Evolutionary conservation across 1,140 invertebrate genomes (phyloP).

Genomic region (Trichoplusia ni): DNA sequence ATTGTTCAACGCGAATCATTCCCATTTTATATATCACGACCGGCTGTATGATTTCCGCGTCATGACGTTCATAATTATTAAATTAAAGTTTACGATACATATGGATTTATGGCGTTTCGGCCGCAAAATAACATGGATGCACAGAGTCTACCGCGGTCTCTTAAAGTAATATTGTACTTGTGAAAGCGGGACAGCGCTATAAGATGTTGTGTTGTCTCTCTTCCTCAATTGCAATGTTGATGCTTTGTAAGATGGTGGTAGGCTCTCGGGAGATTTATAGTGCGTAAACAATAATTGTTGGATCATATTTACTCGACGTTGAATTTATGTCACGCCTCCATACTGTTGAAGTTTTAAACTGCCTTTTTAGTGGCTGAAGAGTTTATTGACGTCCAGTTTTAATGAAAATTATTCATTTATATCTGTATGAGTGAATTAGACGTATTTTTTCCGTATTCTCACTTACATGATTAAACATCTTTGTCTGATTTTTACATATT

Average conservation of each 20-base stretch:
- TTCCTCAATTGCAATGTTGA: neutral
- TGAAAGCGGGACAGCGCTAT: no score
- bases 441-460: no score
- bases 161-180: no score
- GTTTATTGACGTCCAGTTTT: neutral
- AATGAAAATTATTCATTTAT: neutral
- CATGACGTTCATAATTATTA: slow-evolving; percentile 62
- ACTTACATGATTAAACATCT: no score
- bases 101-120: slow-evolving; percentile 44
- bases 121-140: slow-evolving; percentile 3
- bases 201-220: neutral
- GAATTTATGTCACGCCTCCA: neutral
- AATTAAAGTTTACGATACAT: slow-evolving; percentile 61
- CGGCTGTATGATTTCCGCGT: slow-evolving; percentile 72
- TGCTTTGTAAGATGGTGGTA: no score
- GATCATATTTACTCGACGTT: slow-evolving; percentile 21
- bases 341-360: neutral
- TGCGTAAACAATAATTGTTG: slow-evolving; percentile 31
- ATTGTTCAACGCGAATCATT: slow-evolving; percentile 73
- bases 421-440: no score
- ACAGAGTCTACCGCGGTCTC: no score
- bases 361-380: neutral
- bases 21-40: slow-evolving; percentile 72
- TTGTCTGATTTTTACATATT: no score
- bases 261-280: slow-evolving; percentile 41